Conservation (phyloP, 2,797 vertebrate species). For the Alosa sapidissima region DNA sequence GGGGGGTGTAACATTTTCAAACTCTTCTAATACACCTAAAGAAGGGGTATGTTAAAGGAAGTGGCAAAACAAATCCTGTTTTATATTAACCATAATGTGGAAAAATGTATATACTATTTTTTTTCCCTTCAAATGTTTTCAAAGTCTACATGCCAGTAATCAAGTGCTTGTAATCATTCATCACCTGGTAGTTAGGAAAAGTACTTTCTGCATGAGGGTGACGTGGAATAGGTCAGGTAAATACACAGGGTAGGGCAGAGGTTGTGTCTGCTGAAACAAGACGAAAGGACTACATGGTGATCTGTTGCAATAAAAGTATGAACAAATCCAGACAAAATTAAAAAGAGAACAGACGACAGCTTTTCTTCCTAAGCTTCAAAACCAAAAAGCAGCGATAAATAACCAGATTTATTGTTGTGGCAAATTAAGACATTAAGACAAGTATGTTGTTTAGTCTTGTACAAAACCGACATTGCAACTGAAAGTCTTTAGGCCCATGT, state of each 20-base stretch:
- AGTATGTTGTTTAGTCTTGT: background rate
- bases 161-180: background rate
- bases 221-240: background rate
- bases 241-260: background rate
- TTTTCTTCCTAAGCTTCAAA: background rate
- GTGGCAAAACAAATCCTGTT: no score
- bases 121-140: no score
- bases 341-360: background rate
- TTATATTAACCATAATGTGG: no score
- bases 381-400: background rate
- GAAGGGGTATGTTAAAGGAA: no score
- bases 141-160: background rate
- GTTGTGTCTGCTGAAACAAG: background rate
- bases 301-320: background rate
- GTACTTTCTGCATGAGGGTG: background rate
- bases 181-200: background rate
- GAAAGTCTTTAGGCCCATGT: background rate
- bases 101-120: no score
- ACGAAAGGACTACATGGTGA: background rate
- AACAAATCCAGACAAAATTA: background rate
- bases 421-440: background rate
- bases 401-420: constrained; percentile 3
- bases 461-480: background rate
- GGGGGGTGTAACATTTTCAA: no score
- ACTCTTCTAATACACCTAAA: no score